These are phyloP conservation scores for Heterohyrax brucei DNA, from an alignment of 2,797 vertebrate species.

Conservation along the genomic window DNA sequence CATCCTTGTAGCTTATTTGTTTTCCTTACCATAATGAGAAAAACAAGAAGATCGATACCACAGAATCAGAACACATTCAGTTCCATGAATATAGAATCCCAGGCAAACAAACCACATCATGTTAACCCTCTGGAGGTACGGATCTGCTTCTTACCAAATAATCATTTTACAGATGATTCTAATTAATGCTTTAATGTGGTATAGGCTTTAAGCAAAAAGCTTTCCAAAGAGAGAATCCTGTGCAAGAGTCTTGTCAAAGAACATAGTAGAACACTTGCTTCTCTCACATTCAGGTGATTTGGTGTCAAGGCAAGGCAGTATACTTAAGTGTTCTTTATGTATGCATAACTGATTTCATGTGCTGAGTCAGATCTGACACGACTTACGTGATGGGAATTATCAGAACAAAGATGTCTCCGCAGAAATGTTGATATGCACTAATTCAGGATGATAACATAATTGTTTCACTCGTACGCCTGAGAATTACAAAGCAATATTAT, in stretches of 20 bases:
- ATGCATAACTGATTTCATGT: constrained; percentile 6
- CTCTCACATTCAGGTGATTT: background rate
- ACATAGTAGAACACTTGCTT: background rate
- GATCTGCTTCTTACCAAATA: constrained; percentile 36
- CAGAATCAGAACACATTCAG: constrained; percentile 12
- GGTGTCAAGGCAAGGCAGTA: background rate
- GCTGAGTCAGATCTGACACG: constrained; percentile 35
- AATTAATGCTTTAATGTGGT: constrained; percentile 29
- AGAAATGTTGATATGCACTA: constrained; percentile 22
- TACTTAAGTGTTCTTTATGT: background rate
- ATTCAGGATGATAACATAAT: constrained; percentile 61
- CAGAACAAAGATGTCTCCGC: constrained; percentile 11
- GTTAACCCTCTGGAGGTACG: background rate
- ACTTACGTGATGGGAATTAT: constrained; percentile 12
- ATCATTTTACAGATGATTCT: background rate
- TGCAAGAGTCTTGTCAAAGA: background rate
- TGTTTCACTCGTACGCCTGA: constrained; percentile 46
- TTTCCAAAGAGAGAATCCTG: background rate
- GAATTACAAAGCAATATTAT: constrained; percentile 65
- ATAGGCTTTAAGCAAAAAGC: constrained; percentile 33
- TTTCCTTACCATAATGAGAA: constrained; percentile 27
- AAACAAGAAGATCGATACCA: background rate
- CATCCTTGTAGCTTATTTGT: background rate
- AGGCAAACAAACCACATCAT: constrained; percentile 29
- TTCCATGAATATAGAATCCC: background rate